A percentile compares a stretch with the other conserved stretches of the same genome.
These are phyloP conservation scores for silkworm (Bombyx mori) DNA, from an alignment of 1,140 invertebrate genomes.

Conservation along the genomic window ASM3026992v2 NC_085121.1:12331001-12331500, in stretches of 20 bases:
- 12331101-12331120: slow-evolving; percentile 32
- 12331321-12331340: slow-evolving; percentile 38
- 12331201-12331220: neutral
- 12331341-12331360: slow-evolving; percentile 22
- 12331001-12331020: slow-evolving; percentile 19
- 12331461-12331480: slow-evolving; percentile 15
- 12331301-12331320: slow-evolving; percentile 31
- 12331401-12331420: slow-evolving; percentile 49
- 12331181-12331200: slow-evolving; percentile 11
- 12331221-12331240: neutral
- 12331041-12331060: slow-evolving; percentile 28
- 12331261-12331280: slow-evolving; percentile 1
- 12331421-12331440: slow-evolving; percentile 29
- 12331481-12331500: slow-evolving; percentile 28
- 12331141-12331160: slow-evolving; percentile 3
- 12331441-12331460: slow-evolving; percentile 11
- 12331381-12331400: slow-evolving; percentile 26
- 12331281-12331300: slow-evolving; percentile 28
- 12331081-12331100: slow-evolving; percentile 34
- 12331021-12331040: slow-evolving; percentile 3
- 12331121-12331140: slow-evolving; percentile 11
- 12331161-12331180: slow-evolving; percentile 12
- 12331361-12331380: slow-evolving; percentile 3
- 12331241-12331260: neutral
- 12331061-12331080: slow-evolving; percentile 24